A percentile compares a stretch with the other conserved stretches of the same genome.
These are phyloP conservation scores for Aphrocallistes beatrix DNA, from an alignment of 37 sponge, comb jelly and placozoan genomes.

Conservation along the genomic window DNA sequence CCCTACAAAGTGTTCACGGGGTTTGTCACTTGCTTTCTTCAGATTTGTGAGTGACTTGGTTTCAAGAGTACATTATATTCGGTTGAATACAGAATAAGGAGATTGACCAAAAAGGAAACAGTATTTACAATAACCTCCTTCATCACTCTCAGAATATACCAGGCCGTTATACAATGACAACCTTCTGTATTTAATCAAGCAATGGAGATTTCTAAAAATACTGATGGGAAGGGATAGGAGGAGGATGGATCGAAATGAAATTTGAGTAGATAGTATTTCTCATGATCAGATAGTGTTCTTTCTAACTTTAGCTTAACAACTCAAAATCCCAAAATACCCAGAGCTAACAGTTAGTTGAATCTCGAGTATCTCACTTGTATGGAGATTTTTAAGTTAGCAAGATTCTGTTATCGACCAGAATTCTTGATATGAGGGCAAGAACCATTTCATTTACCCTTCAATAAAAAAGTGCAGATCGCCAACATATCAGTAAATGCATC, in stretches of 20 bases:
- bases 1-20: conserved; percentile 31
- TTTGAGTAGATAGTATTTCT: conserved; percentile 23
- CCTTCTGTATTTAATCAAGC: conserved; percentile 39
- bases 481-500: background rate
- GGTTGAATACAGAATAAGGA: background rate
- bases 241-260: conserved; percentile 30
- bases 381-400: too few relatives aligned
- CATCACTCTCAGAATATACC: conserved; percentile 23
- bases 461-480: too few relatives aligned
- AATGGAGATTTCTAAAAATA: background rate
- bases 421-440: too few relatives aligned
- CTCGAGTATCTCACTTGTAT: too few relatives aligned
- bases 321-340: conserved; percentile 38
- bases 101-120: conserved; percentile 36
- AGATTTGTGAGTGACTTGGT: conserved; percentile 31
- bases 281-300: conserved; percentile 30
- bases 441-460: too few relatives aligned
- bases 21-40: conserved; percentile 36
- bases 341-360: background rate
- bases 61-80: conserved; percentile 27
- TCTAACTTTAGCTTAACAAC: conserved; percentile 27
- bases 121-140: conserved; percentile 52
- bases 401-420: too few relatives aligned
- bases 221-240: conserved; percentile 27
- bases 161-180: conserved; percentile 4